A percentile compares a stretch with the other conserved stretches of the same genome.
These are phyloP conservation scores for Denticeps clupeoides DNA, from an alignment of 2,797 vertebrate genomes.

Conservation along the genomic window DNA sequence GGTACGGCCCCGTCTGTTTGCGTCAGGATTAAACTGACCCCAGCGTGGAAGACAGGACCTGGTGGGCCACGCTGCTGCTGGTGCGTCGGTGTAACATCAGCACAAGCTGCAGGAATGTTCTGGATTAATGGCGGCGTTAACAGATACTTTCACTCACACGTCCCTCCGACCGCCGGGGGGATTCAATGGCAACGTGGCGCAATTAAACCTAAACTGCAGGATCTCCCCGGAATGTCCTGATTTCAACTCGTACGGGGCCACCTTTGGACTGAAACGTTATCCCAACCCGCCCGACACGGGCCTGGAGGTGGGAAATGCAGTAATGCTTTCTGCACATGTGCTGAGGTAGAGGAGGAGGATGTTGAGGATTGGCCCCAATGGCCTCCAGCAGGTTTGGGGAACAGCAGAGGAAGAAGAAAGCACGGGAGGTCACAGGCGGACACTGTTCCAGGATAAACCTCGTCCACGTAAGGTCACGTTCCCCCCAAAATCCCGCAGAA, in stretches of 20 bases:
- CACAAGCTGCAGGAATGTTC: background rate
- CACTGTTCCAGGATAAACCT: too few relatives aligned
- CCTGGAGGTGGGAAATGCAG: constrained; percentile 5
- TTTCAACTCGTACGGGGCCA: constrained; percentile 21
- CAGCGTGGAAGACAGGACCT: constrained; percentile 1
- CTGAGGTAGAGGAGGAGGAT: constrained; percentile 20
- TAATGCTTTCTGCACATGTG: constrained; percentile 44
- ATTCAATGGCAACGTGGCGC: constrained; percentile 17
- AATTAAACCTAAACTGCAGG: constrained; percentile 23
- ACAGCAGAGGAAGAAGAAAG: constrained; percentile 1
- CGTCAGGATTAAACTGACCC: constrained; percentile 7
- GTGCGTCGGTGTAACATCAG: background rate
- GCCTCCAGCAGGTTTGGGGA: constrained; percentile 14
- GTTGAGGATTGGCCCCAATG: constrained; percentile 18
- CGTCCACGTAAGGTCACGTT: too few relatives aligned
- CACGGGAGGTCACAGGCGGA: too few relatives aligned
- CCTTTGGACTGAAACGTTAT: constrained; percentile 26
- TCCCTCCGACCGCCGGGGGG: constrained; percentile 2
- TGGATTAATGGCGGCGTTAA: constrained; percentile 17
- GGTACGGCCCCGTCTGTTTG: constrained; percentile 8
- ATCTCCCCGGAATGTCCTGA: constrained; percentile 5
- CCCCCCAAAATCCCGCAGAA: too few relatives aligned
- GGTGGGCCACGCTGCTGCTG: constrained; percentile 2
- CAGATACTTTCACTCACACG: constrained; percentile 9
- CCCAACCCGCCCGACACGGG: constrained; percentile 8